These are phyloP conservation scores for Zaprionus davidi DNA, from an alignment of 1,140 invertebrate species.

Conservation along the genomic window DNA sequence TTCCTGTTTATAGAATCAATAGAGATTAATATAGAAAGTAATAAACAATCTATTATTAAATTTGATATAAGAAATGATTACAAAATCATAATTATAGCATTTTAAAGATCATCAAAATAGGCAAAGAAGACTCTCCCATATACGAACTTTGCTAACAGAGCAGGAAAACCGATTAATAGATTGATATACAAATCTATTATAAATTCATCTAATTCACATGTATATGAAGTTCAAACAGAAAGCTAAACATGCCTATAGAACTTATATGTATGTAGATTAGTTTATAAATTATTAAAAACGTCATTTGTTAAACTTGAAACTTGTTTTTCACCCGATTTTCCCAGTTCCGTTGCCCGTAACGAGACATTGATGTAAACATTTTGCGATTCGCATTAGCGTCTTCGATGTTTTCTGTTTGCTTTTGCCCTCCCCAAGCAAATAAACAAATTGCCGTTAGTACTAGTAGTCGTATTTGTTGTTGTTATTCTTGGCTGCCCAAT, in stretches of 20 bases:
- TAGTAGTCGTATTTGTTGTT: constrained; percentile 21
- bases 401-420: constrained; percentile 14
- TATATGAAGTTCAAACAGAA: background rate
- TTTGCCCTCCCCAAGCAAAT: constrained; percentile 7
- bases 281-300: background rate
- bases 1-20: too few species aligned
- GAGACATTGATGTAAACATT: constrained; percentile 42
- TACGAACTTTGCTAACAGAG: too few species aligned
- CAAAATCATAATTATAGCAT: too few species aligned
- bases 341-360: background rate
- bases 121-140: too few species aligned
- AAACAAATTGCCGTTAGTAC: constrained; percentile 38
- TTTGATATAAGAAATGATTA: too few species aligned
- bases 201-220: too few species aligned
- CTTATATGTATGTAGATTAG: background rate
- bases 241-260: background rate
- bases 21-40: too few species aligned
- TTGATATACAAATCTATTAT: too few species aligned
- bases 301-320: constrained; percentile 19
- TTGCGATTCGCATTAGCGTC: constrained; percentile 24
- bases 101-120: too few species aligned
- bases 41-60: too few species aligned
- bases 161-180: too few species aligned
- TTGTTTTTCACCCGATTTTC: constrained; percentile 9
- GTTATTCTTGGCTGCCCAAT: constrained; percentile 7